These are phyloP conservation scores for Elachura formosa DNA, from an alignment of 2,113 vertebrate genomes.

Conservation along the genomic window DNA sequence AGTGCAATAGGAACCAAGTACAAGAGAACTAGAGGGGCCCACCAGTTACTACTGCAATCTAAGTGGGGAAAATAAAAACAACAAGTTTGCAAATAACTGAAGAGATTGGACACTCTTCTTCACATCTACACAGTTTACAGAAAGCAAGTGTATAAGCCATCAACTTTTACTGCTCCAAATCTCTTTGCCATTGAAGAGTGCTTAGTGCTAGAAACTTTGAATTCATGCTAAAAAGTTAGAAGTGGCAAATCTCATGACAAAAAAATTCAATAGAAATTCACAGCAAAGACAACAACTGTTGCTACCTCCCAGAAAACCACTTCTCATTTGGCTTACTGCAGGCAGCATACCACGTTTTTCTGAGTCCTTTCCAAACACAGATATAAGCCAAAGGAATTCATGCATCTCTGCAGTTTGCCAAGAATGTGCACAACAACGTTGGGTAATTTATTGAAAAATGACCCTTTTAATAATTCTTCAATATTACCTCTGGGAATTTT, in stretches of 20 bases:
- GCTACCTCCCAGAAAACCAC: not conserved
- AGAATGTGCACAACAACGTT: not conserved
- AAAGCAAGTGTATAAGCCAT: not conserved
- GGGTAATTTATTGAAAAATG: not conserved
- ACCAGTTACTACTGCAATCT: not conserved
- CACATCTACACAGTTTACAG: not conserved
- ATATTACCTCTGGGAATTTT: not conserved
- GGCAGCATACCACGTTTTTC: not conserved
- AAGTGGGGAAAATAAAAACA: not conserved
- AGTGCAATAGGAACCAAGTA: not conserved
- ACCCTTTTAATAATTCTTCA: constrained; percentile 4
- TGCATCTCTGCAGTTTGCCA: not conserved
- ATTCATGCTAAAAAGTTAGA: not conserved
- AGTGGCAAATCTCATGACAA: not conserved
- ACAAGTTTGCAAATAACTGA: not conserved
- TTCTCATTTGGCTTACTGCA: not conserved
- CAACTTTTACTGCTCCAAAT: not conserved
- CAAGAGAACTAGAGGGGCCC: not conserved
- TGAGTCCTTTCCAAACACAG: not conserved
- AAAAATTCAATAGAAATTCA: not conserved
- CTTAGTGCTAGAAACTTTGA: not conserved
- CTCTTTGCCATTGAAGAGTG: not conserved
- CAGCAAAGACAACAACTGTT: not conserved
- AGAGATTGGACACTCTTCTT: not conserved
- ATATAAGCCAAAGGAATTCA: not conserved